A percentile compares a stretch with the other conserved stretches of the same genome.
Evolutionary conservation across 2,113 vertebrate genomes (phyloP).

Genomic region (Sterna hirundo): DNA sequence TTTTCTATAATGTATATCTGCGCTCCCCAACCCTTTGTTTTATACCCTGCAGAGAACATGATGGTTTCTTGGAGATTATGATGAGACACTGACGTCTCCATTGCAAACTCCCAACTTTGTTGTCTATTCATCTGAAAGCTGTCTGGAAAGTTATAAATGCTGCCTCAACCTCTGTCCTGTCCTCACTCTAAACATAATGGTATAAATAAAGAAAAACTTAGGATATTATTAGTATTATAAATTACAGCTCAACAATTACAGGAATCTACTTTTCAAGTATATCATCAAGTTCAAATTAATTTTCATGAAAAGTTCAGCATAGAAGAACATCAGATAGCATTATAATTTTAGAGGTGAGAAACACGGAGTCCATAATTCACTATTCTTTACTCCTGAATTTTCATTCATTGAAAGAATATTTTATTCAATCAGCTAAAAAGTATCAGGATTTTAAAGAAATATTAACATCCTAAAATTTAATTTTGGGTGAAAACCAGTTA

Average conservation of each 20-base stretch:
- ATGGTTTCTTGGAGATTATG: not conserved
- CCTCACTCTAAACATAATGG: not conserved
- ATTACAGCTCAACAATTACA: not conserved
- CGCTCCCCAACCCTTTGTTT: not conserved
- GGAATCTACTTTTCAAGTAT: not conserved
- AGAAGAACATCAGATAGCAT: not conserved
- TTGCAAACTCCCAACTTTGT: not conserved
- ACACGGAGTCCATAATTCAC: not conserved
- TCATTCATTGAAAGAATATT: not conserved
- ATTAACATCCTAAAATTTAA: not conserved
- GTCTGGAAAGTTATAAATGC: not conserved
- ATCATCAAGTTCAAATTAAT: not conserved
- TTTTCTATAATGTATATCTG: not conserved
- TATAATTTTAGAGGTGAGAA: not conserved
- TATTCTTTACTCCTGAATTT: not conserved
- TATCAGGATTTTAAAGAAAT: not conserved
- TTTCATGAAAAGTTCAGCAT: not conserved
- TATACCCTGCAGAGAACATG: not conserved
- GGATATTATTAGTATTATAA: not conserved
- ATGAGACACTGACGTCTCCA: not conserved
- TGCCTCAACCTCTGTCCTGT: not conserved
- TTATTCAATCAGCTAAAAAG: not conserved
- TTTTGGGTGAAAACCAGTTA: not conserved
- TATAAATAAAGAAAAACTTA: not conserved
- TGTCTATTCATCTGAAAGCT: not conserved